Base-by-base conservation (phyloP, 92 coral and sea anemone genomes). In the Phenganax marumi region DNA sequence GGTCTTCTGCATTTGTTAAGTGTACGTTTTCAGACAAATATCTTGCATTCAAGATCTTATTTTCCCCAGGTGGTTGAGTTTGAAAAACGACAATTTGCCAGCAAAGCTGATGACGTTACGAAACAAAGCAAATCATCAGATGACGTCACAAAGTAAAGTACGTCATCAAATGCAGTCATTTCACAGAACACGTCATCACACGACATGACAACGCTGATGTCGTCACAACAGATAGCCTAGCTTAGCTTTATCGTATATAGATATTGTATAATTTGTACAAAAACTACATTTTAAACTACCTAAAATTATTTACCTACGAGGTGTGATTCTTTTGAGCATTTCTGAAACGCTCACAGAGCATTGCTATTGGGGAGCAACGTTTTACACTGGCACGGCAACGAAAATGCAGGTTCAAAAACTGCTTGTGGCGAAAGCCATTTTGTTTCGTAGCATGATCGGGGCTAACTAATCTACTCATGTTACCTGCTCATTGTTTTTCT, bases 71-170 rank as follows among this genome's bases (percentile, higher is more conserved):
- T 78, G 22, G 83, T 78, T 33, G 83, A 78, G 33, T 78, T 78
- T 81, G 74, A 84, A 80, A 75, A 84, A 46, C 75, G 84, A 14
- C 70, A 74, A 57, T 70, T 55, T 43, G 71, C 76, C 50, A 52
- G 81, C 79, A 63, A 19, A 62, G 51, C 24, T 48, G 60, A 50
- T 47, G 82, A 71, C 73, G 80, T 47, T 1, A 61, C 46, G 63
- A 16, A 71, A 78, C 51, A 61, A 54, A 18, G 26, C 16, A 72
- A 0, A 72, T 11, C 8, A 50, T 46, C 56, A 19, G 21, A 22
- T 52, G 17, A 21, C 63, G 22, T 56, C 7, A 33, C 43, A 33
- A 33, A 33, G 43, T 5, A 5, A 33, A 33, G 43, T 33, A 33
- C 5, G 43, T 33, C 43, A 33, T 33, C 43, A 33, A 33, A 33